Evolutionary conservation across 2,888 invertebrate species (phyloP), one percentile per base, ranked within the genome.

Genomic region (Andrena bucephala): DNA sequence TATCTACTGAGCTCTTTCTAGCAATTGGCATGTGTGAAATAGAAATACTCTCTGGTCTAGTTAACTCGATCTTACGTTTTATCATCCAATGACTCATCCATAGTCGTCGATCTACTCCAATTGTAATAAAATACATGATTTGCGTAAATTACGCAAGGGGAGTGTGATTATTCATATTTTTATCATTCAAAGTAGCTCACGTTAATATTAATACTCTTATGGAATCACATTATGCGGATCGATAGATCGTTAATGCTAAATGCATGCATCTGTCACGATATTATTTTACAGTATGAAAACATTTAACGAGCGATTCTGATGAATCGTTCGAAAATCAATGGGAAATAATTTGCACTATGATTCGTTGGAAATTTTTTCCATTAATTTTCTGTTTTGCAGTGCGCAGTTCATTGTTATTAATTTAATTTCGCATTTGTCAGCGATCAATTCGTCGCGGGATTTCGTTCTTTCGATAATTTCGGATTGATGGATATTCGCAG

Each of bases 21-120:
- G 7, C 50, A 29, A 62, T 68, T 48, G 59, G 68, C 31, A 33
- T 33, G 36, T 20, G 10, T n/a, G 66, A 10, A 70, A 31, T 66
- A 65, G 10, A n/a, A 31, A 65, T 16, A 59, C 36, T 52, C 65
- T 20, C 54, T 71, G 70, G 65, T 70, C 68, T 36, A 70, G n/a
- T 69, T 74, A 50, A 10, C 27, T 52, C 29, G 7, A 73, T 36
- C 36, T 62, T 59, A 20, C 16, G 27, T 78, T 68, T 78, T 77
- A 36, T 79, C 65, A 36, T 66, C 1, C 20, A 0, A n/a, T 52
- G 72, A 78, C 60, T 72, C 67, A 63, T 68, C n/a, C 8, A 33
- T 13, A 27, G 7, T 8, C 59, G 42, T 7, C 1, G 7, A 77
- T n/a, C 54, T 10, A 33, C 50, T 65, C 24, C 13, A 48, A 52